A percentile compares a stretch with the other conserved stretches of the same genome.
Evolutionary conservation across 2,113 vertebrate genomes (phyloP).

Genomic region (Psilopsiagon aurifrons): DNA sequence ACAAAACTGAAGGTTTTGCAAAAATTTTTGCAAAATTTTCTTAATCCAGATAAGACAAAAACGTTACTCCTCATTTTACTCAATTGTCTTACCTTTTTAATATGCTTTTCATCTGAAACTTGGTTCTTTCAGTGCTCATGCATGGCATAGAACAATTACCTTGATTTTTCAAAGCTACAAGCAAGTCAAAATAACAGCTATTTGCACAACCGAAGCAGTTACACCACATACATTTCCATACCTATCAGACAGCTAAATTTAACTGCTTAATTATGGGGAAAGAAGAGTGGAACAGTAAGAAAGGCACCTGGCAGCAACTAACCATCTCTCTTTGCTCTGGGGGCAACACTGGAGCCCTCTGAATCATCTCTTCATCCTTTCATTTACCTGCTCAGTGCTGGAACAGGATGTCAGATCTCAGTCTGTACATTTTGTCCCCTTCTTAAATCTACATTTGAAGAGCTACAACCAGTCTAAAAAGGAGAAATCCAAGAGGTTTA

Average conservation of each 20-base stretch:
- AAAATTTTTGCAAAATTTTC: neutral
- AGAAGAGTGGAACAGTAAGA: neutral
- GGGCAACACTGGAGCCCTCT: neutral
- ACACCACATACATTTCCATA: neutral
- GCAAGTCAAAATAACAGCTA: neutral
- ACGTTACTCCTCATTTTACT: neutral
- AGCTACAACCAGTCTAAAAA: neutral
- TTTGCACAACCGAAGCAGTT: neutral
- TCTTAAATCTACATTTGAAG: neutral
- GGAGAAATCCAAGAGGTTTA: constrained; percentile 5
- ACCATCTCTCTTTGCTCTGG: neutral
- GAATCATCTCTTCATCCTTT: neutral
- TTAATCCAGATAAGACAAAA: neutral
- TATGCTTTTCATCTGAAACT: neutral
- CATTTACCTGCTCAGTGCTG: neutral
- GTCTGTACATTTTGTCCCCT: neutral
- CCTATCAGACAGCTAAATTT: constrained; percentile 49
- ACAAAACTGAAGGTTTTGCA: neutral
- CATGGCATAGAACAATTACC: neutral
- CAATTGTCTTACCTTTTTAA: neutral
- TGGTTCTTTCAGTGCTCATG: neutral
- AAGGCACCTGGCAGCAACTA: constrained; percentile 29
- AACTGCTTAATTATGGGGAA: neutral
- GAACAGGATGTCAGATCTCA: neutral
- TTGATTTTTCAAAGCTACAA: neutral